A percentile compares a stretch with the other conserved stretches of the same genome.
These are phyloP conservation scores for Tetragnatha versicolor DNA, from an alignment of 1,140 invertebrate species.

Conservation along the genomic window DNA sequence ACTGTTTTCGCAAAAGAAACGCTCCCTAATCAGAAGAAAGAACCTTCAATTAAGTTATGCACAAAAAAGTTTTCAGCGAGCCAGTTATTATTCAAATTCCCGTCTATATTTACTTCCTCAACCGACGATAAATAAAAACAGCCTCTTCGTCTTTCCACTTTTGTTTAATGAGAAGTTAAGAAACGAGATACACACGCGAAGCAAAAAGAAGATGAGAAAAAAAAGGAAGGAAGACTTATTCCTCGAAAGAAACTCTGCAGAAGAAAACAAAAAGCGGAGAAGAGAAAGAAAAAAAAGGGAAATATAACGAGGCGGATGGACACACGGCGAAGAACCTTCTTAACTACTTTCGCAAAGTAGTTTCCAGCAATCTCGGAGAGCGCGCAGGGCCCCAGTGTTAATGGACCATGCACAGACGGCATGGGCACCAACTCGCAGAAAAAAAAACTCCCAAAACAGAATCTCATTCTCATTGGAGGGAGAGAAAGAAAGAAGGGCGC, in stretches of 20 bases:
- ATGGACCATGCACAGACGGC: slow-evolving; percentile 1
- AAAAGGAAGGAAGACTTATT: background rate
- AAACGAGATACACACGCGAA: no score
- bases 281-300: background rate
- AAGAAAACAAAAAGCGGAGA: background rate
- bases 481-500: background rate
- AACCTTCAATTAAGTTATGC: no score
- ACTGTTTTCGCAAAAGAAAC: no score
- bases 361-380: slow-evolving; percentile 10
- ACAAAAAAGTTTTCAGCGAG: no score
- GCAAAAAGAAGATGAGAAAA: background rate
- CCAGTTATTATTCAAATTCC: no score
- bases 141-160: no score
- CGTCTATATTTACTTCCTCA: no score
- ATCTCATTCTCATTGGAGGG: background rate
- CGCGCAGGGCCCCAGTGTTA: slow-evolving; percentile 21
- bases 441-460: background rate
- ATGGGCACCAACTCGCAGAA: background rate
- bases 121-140: no score
- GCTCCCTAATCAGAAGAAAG: no score
- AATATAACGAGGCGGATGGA: no score
- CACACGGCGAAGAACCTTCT: background rate
- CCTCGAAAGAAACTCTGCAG: background rate
- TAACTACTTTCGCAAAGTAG: slow-evolving; percentile 31
- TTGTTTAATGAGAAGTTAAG: no score